These are phyloP conservation scores for Drosophila austrosaltans DNA, from an alignment of 2,888 invertebrate species.

Conservation along the genomic window DNA sequence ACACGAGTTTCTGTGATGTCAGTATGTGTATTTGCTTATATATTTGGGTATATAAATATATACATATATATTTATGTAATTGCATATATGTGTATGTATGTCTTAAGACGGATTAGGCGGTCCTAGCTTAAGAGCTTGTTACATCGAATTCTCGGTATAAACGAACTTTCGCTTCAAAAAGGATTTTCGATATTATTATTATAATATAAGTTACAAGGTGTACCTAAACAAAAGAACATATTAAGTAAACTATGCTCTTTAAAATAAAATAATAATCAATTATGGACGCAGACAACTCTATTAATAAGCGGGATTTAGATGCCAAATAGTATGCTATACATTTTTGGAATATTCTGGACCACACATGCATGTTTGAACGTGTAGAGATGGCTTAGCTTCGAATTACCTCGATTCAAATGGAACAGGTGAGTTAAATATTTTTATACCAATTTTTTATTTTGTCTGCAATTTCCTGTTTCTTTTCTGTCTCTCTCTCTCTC, in stretches of 20 bases:
- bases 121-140: neutral
- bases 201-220: too few species aligned
- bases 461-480: conserved; percentile 28
- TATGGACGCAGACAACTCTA: too few species aligned
- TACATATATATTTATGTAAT: neutral
- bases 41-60: neutral
- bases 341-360: neutral
- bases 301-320: too few species aligned
- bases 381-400: conserved; percentile 7
- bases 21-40: neutral
- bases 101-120: neutral
- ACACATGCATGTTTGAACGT: conserved; percentile 2
- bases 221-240: too few species aligned
- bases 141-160: neutral
- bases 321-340: neutral
- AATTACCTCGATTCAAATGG: neutral
- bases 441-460: conserved; percentile 46
- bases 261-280: too few species aligned
- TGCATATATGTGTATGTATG: neutral
- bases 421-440: conserved; percentile 52
- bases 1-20: conserved; percentile 9
- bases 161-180: neutral
- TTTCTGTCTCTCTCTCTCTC: neutral
- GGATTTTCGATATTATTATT: too few species aligned
- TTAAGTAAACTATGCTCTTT: too few species aligned